Base-by-base conservation (phyloP, 1,140 invertebrate species). In the Halictus rubicundus region DNA sequence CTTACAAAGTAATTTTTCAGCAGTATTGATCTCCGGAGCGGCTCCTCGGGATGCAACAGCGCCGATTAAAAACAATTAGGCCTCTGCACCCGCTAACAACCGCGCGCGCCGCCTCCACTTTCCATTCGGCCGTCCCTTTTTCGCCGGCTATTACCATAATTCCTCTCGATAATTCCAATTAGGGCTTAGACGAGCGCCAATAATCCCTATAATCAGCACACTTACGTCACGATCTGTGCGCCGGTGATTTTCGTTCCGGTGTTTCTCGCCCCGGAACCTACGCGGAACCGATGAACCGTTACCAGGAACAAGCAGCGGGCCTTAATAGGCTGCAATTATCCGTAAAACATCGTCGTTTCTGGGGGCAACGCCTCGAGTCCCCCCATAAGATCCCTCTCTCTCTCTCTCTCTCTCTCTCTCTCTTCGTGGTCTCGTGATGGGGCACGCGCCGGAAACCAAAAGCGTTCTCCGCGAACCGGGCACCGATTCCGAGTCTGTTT, bases 401-500 rank as follows among this genome's bases (percentile, higher is more conserved):
- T 32, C 32, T 32, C 32, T 32, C 5, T 3, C 32, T n/a, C 52
- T 16, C 19, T 21, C 32, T 32, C 27, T 32, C 32, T 32, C 32
- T 32, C 5, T 3, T 5, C 32, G 5, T 32, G 32, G 32, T 32
- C 32, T 32, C 32, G 32, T 86, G 84, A 84, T 77, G 71, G 80
- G 81, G 78, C 83, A 85, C 80, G 74, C 74, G 83, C 84, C 80
- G 59, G 21, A n/a, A 21, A 8, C 9, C 12, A 59, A 39, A 61
- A 25, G 25, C 5, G 16, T 16, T 19, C 39, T 10, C 63, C 60
- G 14, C 27, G 27, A 25, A 52, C 14, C 16, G 14, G 5, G 12
- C 25, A 5, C 23, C 2, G 25, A n/a, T 16, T 16, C 14, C 16
- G 14, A 39, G 21, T 21, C 42, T 19, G 63, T 39, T n/a, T 21